Evolutionary conservation across 2,113 vertebrate genomes (phyloP).

Genomic region (Oryzias celebensis): DNA sequence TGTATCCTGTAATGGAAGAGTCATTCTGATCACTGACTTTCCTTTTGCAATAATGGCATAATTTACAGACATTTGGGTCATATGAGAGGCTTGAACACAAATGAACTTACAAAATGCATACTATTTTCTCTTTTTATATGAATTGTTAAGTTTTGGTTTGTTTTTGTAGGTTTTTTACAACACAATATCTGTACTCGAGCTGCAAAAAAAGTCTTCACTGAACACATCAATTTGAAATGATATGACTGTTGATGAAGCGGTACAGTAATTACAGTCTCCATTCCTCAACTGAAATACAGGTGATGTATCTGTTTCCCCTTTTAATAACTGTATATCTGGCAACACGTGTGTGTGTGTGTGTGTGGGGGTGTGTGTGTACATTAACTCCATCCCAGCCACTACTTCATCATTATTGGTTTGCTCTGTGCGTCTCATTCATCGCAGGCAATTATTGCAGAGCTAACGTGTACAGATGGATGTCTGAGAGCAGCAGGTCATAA

Average conservation of each 20-base stretch:
- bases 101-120: no score
- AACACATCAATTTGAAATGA: no score
- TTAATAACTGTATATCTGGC: constrained; percentile 54
- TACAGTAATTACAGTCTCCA: constrained; percentile 40
- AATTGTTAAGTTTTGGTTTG: no score
- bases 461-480: constrained; percentile 63
- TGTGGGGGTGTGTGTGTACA: neutral
- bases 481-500: constrained; percentile 69
- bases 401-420: constrained; percentile 32
- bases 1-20: no score
- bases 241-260: constrained; percentile 2
- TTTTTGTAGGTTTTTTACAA: no score
- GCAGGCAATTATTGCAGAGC: constrained; percentile 56
- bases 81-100: no score
- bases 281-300: constrained; percentile 47
- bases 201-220: no score
- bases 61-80: no score
- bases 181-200: no score
- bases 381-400: constrained; percentile 11
- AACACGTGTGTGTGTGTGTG: constrained; percentile 17
- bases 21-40: no score
- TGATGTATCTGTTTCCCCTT: constrained; percentile 23
- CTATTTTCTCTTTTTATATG: no score
- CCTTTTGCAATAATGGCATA: no score
- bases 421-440: constrained; percentile 49